These are phyloP conservation scores for Carcharodon carcharias DNA, from an alignment of 2,797 vertebrate genomes.

Conservation along the genomic window DNA sequence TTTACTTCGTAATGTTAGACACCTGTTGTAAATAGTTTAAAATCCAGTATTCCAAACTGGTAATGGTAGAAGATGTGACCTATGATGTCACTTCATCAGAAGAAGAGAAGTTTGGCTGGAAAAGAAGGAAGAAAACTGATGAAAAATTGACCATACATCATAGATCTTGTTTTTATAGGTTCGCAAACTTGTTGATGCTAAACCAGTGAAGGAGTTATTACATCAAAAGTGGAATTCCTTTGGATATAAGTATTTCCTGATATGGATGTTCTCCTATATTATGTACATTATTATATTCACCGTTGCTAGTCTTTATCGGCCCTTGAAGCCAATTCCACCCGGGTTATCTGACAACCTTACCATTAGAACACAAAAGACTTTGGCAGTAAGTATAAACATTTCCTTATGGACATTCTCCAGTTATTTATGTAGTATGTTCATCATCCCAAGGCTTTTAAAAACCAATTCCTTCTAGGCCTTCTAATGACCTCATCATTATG, in stretches of 20 bases:
- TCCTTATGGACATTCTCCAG: neutral
- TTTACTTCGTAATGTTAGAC: neutral
- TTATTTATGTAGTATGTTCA: neutral
- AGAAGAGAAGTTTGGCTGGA: neutral
- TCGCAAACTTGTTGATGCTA: slow-evolving; percentile 1
- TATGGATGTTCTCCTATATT: slow-evolving; percentile 22
- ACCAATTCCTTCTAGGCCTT: neutral
- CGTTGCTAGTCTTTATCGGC: rapidly evolving
- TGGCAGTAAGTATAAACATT: slow-evolving; percentile 31
- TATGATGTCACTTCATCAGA: neutral
- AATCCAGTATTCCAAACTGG: neutral
- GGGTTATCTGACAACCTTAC: slow-evolving; percentile 35
- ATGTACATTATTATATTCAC: neutral
- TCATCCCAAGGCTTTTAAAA: rapidly evolving
- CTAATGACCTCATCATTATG: slow-evolving; percentile 23
- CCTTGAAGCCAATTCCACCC: neutral
- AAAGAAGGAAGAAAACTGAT: neutral
- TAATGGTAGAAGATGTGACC: neutral
- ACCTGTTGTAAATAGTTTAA: neutral
- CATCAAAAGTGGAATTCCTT: slow-evolving; percentile 38
- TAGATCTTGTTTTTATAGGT: neutral
- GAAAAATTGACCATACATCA: neutral
- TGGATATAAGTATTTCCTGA: slow-evolving; percentile 34
- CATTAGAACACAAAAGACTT: slow-evolving; percentile 38
- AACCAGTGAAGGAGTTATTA: slow-evolving; percentile 36